Evolutionary conservation across 2,888 invertebrate genomes (phyloP).

Genomic region (Nomada lathburiana): DNA sequence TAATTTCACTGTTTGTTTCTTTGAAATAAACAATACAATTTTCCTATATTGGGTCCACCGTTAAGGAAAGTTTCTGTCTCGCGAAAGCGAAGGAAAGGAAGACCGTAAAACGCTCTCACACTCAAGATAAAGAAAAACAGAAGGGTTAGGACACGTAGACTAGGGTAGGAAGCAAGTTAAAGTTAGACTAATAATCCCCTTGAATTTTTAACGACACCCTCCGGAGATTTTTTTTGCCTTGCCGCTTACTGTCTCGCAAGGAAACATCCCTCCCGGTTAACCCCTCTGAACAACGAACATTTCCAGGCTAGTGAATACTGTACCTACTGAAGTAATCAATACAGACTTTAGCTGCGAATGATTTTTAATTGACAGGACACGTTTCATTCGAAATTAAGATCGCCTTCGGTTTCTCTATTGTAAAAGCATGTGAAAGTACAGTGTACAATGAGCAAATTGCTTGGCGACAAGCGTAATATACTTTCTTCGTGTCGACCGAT

Average conservation of each 20-base stretch:
- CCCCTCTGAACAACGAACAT: too few relatives aligned
- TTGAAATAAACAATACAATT: not conserved
- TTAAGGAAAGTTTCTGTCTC: conserved; percentile 25
- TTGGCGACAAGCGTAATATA: conserved; percentile 20
- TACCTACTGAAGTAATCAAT: too few relatives aligned
- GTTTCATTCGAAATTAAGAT: too few relatives aligned
- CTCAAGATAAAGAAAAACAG: not conserved
- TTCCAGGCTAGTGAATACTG: too few relatives aligned
- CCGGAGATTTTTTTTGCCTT: conserved; percentile 27
- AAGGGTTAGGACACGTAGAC: conserved; percentile 5
- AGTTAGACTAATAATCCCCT: conserved; percentile 44
- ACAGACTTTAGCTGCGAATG: too few relatives aligned
- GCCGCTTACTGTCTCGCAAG: not conserved
- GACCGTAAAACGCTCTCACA: not conserved
- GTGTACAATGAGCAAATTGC: too few relatives aligned
- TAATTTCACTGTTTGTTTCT: too few relatives aligned
- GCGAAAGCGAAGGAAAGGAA: too few relatives aligned
- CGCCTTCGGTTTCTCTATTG: too few relatives aligned
- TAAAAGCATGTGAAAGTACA: too few relatives aligned
- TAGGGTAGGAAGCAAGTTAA: not conserved
- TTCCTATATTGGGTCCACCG: not conserved
- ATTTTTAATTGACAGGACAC: too few relatives aligned
- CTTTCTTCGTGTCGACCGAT: conserved; percentile 26
- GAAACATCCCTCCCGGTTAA: too few relatives aligned
- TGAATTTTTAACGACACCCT: conserved; percentile 46